Evolutionary conservation across 2,888 invertebrate genomes (phyloP).

Genomic region (Phyllotreta striolata): DNA sequence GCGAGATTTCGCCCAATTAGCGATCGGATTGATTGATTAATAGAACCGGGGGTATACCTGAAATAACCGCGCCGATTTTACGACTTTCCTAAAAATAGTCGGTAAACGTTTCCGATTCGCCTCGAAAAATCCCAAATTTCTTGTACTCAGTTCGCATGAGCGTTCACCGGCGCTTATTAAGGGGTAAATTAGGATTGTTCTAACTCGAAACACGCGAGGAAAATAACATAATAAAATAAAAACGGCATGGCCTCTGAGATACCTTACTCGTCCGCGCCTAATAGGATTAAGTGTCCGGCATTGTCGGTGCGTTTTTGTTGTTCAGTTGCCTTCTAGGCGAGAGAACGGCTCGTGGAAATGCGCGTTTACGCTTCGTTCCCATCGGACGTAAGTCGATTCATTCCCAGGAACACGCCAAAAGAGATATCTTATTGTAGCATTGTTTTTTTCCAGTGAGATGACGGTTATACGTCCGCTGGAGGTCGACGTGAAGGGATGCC

Average conservation of each 20-base stretch:
- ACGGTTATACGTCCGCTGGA: constrained; percentile 52
- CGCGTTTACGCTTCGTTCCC: background rate
- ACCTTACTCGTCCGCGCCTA: constrained; percentile 41
- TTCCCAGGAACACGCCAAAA: too few species aligned
- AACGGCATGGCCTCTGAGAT: constrained; percentile 33
- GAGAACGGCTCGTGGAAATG: constrained; percentile 30
- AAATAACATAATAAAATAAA: constrained; percentile 34
- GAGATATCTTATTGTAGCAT: too few species aligned
- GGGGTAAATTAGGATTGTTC: too few species aligned
- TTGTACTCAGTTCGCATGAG: too few species aligned
- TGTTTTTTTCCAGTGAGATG: constrained; percentile 51
- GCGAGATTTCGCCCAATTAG: too few species aligned
- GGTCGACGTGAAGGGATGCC: constrained; percentile 55
- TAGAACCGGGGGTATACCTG: constrained; percentile 28
- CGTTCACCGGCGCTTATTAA: too few species aligned
- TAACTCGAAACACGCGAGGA: too few species aligned
- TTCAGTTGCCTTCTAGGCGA: constrained; percentile 35
- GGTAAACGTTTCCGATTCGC: constrained; percentile 34
- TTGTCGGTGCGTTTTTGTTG: constrained; percentile 34
- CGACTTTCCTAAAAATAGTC: constrained; percentile 41
- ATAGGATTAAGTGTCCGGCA: constrained; percentile 39
- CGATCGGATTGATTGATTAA: too few species aligned
- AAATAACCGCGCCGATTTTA: constrained; percentile 37
- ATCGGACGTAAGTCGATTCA: background rate
- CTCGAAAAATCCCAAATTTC: too few species aligned